Evolutionary conservation across 2,888 invertebrate species (phyloP), one percentile per base, ranked within the genome.

Genomic region (Trichacis sp.): DNA sequence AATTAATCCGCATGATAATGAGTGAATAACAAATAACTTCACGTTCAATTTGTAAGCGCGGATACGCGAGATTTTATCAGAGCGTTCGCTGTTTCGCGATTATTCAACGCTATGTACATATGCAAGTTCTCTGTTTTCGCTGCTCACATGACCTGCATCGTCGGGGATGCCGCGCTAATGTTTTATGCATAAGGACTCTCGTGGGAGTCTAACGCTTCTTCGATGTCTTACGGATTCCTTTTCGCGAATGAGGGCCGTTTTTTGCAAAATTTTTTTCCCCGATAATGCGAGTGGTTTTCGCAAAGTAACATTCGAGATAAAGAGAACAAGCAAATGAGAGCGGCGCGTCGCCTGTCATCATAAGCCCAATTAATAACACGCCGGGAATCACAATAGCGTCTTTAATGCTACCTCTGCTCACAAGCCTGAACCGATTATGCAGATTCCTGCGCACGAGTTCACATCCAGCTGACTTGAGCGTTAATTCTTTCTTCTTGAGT

Each of bases 101-200:
- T 46, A 46, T 45, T 45, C 45, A 45, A 45, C 20, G 45, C 14
- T 40, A 15, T 3, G 40, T 40, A 15, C 40, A 15, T 40, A 40
- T 45, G 45, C 45, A 45, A 45, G 19, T 45, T 46, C 18, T 19
- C 11, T 24, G 46, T 20, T 20, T 20, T 46, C 46, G n/a, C 24
- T 24, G 46, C 24, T 46, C 46, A 46, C 33, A 12, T 49, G 49
- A 49, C 49, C 49, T 18, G 38, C 52, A 42, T 52, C 51, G 36
- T 24, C 38, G 52, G n/a, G 18, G 52, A 15, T 9, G 4, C 33
- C 24, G 36, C 20, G 40, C 47, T 33, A 19, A 55, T 55, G 55
- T 48, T 48, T 55, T 46, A 55, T 55, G 48, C 55, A 55, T 48
- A 12, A 36, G 46, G 29, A n/a, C 29, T 47, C 55, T 30, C 55